Evolutionary conservation across 1,140 invertebrate species (phyloP), one percentile per base, ranked within the genome.

Genomic region (Bombyx mandarina): DNA sequence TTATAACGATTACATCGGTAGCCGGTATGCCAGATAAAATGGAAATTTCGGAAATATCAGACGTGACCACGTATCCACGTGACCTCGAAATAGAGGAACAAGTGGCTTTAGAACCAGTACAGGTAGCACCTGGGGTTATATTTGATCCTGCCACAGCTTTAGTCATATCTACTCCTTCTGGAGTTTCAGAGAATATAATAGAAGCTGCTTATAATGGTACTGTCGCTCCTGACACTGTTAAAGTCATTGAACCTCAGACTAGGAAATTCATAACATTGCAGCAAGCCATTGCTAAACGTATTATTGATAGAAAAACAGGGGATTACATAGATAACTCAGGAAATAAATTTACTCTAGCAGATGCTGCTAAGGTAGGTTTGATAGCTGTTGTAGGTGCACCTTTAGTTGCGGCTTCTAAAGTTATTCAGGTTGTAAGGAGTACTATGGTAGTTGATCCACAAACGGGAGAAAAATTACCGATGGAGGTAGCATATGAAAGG

Each of bases 401-500:
- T 7, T 72, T 94, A 43, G 89, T 93, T 2, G 92, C 92, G 0
- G 91, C 92, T 3, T 90, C 91, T 18, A 91, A 90, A 77, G 86
- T 91, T 3, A 86, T 88, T 60, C 85, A 89, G 71, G 72, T 88
- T 7, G 82, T 89, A 42, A 82, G 71, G 65, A 88, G 65, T 63
- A 89, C 89, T 26, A 92, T 94, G 88, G 90, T 96, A 10, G 88
- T 91, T 54, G 94, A 97, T 88, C 94, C 95, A 7, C 89, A 89
- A 58, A 95, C 94, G 8, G 94, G 94, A 8, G 90, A 93, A 74
- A 91, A 93, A 73, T 83, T 96, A 45, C 91, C 93, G 1, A 90
- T 94, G 67, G 92, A 96, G 82, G 93, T 95, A 46, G 95, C 95
- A 42, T 90, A 95, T 48, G 91, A 95, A 80, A 88, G 92, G 59